Evolutionary conservation across 2,888 invertebrate species (phyloP).

Genomic region (Epinotia nisella): DNA sequence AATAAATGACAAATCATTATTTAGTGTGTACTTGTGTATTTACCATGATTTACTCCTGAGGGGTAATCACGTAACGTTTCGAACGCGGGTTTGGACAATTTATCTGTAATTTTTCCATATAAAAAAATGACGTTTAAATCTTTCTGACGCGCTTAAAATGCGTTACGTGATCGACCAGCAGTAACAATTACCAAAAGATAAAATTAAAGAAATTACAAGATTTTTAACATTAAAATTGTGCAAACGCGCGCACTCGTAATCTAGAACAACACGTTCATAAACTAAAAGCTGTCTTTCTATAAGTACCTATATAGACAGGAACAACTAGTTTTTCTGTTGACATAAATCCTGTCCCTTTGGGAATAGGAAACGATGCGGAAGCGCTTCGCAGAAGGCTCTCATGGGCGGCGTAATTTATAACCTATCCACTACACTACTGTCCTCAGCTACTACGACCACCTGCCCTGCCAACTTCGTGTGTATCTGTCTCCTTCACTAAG

Average conservation of each 20-base stretch:
- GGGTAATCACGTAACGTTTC: too few species aligned
- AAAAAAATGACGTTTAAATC: too few species aligned
- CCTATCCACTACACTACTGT: conserved; percentile 51
- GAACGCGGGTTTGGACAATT: too few species aligned
- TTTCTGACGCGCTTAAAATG: too few species aligned
- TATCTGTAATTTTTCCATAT: too few species aligned
- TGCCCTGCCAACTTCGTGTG: background rate
- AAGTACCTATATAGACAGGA: conserved; percentile 51
- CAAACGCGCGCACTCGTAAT: background rate
- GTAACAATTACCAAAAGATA: too few species aligned
- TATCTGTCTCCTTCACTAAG: conserved; percentile 1
- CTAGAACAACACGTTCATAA: conserved; percentile 28
- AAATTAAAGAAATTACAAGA: too few species aligned
- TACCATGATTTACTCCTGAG: too few species aligned
- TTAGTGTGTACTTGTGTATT: too few species aligned
- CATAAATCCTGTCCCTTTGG: conserved; percentile 72
- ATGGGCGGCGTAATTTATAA: conserved; percentile 70
- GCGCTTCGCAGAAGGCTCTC: conserved; percentile 68
- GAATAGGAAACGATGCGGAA: conserved; percentile 67
- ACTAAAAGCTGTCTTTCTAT: conserved; percentile 21
- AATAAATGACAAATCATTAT: too few species aligned
- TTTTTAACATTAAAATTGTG: too few species aligned
- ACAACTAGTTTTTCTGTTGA: conserved; percentile 72
- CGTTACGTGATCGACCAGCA: too few species aligned
- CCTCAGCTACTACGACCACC: conserved; percentile 25